phyloP scores from a whole-genome alignment of 2,113 vertebrate species.

The Origma solitaria region DNA sequence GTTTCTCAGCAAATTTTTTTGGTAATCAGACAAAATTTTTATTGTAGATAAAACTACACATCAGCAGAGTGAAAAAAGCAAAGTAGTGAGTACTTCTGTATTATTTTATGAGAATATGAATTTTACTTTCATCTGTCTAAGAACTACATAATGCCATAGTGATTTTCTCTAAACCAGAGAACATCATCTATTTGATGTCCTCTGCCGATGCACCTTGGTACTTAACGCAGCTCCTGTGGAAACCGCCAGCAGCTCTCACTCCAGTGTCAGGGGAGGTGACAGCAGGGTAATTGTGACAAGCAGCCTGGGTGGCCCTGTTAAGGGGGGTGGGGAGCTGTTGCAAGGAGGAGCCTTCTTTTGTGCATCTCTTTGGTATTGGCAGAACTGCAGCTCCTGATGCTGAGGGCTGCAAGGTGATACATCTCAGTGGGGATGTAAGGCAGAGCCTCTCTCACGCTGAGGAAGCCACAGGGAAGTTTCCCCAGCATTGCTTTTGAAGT shows the following conservation, averaged over 20 bases:
- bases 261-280: background rate
- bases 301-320: background rate
- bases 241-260: background rate
- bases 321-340: background rate
- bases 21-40: background rate
- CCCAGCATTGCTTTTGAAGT: background rate
- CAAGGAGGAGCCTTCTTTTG: background rate
- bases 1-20: background rate
- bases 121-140: background rate
- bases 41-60: background rate
- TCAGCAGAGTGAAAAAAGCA: background rate
- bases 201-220: background rate
- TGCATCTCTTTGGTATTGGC: background rate
- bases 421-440: background rate
- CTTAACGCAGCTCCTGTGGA: background rate
- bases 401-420: background rate
- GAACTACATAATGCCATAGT: too few species aligned
- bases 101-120: background rate
- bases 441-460: background rate
- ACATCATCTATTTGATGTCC: background rate
- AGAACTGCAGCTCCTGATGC: background rate
- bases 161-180: background rate
- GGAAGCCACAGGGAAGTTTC: background rate
- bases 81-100: background rate
- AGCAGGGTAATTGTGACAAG: rapidly evolving